Percentiles rank a stretch among this genome's conserved stretches.
Conservation (phyloP, 2,113 vertebrate genomes). For the Pithys albifrons region DNA sequence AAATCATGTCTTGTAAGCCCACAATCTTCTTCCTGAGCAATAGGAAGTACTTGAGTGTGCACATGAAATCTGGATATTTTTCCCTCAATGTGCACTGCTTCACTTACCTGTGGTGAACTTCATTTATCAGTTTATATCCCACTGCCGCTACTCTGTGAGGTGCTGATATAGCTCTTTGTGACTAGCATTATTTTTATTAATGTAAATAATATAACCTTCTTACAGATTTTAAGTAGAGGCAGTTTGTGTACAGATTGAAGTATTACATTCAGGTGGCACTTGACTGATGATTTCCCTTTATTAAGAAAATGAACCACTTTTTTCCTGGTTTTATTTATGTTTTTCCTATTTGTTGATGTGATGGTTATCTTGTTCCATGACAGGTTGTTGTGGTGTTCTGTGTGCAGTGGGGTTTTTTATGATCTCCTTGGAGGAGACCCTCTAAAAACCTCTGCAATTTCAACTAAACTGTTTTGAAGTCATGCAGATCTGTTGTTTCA, state of each 20-base stretch:
- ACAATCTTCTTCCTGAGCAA: neutral
- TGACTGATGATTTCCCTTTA: neutral
- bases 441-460: neutral
- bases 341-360: neutral
- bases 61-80: neutral
- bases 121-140: neutral
- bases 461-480: neutral
- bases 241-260: neutral
- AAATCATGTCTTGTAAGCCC: neutral
- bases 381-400: neutral
- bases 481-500: neutral
- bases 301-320: neutral
- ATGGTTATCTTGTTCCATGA: neutral
- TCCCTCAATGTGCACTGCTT: neutral
- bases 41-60: neutral
- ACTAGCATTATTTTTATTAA: neutral
- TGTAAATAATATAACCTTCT: neutral
- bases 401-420: fast-evolving
- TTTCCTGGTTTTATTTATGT: neutral
- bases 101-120: neutral
- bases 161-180: neutral
- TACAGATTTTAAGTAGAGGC: neutral
- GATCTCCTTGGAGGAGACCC: neutral
- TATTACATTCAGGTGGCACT: neutral
- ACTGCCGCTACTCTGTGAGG: neutral